These are phyloP conservation scores for Scolopax rusticola DNA, from an alignment of 2,797 vertebrate species.

Conservation along the genomic window DNA sequence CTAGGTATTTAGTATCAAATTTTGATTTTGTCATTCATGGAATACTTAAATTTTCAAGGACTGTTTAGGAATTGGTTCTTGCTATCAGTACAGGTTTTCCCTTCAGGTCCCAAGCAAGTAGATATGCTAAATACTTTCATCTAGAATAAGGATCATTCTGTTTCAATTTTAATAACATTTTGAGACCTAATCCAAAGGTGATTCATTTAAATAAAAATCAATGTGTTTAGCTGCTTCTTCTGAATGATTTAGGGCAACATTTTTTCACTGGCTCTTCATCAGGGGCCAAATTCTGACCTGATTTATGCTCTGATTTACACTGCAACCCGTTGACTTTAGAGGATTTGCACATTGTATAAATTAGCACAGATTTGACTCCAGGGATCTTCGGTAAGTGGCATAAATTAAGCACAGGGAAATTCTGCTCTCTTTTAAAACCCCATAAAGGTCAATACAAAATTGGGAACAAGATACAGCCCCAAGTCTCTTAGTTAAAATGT, in stretches of 20 bases:
- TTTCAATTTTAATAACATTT: conserved; percentile 58
- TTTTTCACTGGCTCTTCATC: conserved; percentile 1
- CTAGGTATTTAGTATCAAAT: background rate
- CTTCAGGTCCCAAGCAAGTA: background rate
- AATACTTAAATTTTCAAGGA: background rate
- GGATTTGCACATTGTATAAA: conserved; percentile 26
- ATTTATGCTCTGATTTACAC: conserved; percentile 46
- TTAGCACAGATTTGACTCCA: conserved; percentile 41
- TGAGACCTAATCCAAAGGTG: background rate
- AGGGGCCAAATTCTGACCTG: conserved; percentile 9
- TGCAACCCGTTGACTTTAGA: background rate
- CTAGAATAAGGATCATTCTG: conserved; percentile 1
- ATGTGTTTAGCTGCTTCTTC: conserved; percentile 21
- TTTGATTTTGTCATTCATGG: background rate
- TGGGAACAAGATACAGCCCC: conserved; percentile 29
- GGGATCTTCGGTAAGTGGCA: conserved; percentile 46
- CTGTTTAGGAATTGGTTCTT: background rate
- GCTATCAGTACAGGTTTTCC: background rate
- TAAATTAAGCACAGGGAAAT: conserved; percentile 63
- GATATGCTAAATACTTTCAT: background rate
- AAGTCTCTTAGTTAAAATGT: conserved; percentile 38
- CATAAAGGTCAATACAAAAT: conserved; percentile 59
- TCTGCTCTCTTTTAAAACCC: conserved; percentile 55
- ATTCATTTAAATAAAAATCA: conserved; percentile 57
- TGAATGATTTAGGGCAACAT: conserved; percentile 29